Evolutionary conservation across 2,113 vertebrate species (phyloP).

Genomic region (Pseudorectes ferrugineus): DNA sequence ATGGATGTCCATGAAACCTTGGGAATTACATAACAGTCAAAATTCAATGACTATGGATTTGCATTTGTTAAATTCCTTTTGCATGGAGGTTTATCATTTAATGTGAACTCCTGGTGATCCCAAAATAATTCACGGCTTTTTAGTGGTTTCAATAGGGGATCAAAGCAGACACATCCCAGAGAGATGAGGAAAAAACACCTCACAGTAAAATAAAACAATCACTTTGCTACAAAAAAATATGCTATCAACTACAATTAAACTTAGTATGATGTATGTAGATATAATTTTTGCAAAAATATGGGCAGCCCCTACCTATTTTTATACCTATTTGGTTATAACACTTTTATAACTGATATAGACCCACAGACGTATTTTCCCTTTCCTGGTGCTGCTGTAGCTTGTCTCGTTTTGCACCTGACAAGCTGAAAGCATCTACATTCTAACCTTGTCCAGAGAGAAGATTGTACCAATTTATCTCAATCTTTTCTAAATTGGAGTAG

Average conservation of each 20-base stretch:
- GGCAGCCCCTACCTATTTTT: not conserved
- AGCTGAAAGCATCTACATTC: not conserved
- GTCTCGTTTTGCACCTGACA: not conserved
- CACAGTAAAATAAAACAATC: not conserved
- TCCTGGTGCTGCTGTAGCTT: not conserved
- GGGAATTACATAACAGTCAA: not conserved
- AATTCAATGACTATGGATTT: not conserved
- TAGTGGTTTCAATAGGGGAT: not conserved
- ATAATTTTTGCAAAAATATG: not conserved
- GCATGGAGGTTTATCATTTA: not conserved
- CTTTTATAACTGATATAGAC: not conserved
- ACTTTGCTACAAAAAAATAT: not conserved
- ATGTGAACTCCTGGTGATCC: not conserved
- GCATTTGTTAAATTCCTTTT: not conserved
- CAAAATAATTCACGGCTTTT: not conserved
- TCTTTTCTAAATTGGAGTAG: not conserved
- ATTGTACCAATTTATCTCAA: constrained; percentile 31
- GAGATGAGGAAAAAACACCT: not conserved
- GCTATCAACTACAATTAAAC: not conserved
- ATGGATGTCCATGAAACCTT: not conserved
- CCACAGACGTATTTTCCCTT: not conserved
- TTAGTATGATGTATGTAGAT: not conserved
- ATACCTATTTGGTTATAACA: not conserved
- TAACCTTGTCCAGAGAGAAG: not conserved
- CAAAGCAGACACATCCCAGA: not conserved